These are phyloP conservation scores for Dendrolimus kikuchii DNA, from an alignment of 1,140 invertebrate species.

Conservation along the genomic window DNA sequence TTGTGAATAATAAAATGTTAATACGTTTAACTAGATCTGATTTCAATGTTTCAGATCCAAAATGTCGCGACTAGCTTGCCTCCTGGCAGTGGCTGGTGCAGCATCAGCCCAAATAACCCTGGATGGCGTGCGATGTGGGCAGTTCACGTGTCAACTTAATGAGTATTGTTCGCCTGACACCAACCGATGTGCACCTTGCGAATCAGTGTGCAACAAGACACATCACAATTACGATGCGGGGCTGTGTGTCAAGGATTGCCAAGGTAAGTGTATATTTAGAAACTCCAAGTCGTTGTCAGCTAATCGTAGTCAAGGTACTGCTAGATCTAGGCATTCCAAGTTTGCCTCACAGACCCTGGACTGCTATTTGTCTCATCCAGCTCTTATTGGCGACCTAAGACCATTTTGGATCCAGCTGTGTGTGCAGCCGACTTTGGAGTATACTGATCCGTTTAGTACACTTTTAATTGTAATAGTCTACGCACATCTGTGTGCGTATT, in stretches of 20 bases:
- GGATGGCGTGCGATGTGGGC: slow-evolving; percentile 63
- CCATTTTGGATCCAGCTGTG: no score
- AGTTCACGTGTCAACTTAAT: slow-evolving; percentile 60
- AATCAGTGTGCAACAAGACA: slow-evolving; percentile 57
- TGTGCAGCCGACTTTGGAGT: no score
- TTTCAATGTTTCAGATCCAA: slow-evolving; percentile 24
- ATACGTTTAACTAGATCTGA: slow-evolving; percentile 1
- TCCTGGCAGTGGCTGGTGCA: slow-evolving; percentile 38
- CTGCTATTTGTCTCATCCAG: no score
- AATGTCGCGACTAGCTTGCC: slow-evolving; percentile 44
- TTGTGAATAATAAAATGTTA: not conserved
- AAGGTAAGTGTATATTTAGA: slow-evolving; percentile 51
- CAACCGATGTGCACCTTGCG: slow-evolving; percentile 67
- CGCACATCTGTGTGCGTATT: no score
- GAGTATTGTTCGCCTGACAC: slow-evolving; percentile 73
- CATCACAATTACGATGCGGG: slow-evolving; percentile 68
- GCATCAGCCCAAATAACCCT: slow-evolving; percentile 49
- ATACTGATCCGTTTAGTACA: no score
- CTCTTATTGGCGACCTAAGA: no score
- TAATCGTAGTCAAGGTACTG: no score
- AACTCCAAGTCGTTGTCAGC: not conserved
- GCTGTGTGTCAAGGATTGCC: slow-evolving; percentile 69
- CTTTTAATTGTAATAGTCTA: no score
- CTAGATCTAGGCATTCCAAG: no score
- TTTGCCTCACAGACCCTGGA: no score